Base-by-base conservation (phyloP, 2,888 invertebrate species). In the Tinea semifulvella region DNA sequence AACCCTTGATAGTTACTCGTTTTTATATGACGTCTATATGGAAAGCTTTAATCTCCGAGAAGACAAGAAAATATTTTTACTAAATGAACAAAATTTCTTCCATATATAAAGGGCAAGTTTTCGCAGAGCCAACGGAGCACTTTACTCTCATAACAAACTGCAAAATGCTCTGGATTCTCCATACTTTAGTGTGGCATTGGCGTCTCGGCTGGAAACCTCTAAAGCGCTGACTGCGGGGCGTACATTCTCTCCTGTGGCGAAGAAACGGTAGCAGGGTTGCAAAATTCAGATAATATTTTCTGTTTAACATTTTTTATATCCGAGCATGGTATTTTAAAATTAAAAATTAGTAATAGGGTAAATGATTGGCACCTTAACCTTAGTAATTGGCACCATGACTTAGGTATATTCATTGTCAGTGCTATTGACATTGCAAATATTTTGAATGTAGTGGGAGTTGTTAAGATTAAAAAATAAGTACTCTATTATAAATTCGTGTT, bases 201-300 rank as follows among this genome's bases (percentile, higher is more conserved):
- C 61, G 53, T 56, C 57, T 64, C 58, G 61, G 63, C 57, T 66
- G 63, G 69, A 70, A 74, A 66, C 70, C 73, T 71, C 60, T 66
- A 72, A 74, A 75, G 69, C 74, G 76, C 76, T 74, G 74, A 74
- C 74, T 66, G 60, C 58, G 63, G 61, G 61, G 65, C 67, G 68
- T 59, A 68, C 72, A 68, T 74, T 71, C 39, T 64, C 65, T 67
- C 65, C 60, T 65, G 64, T 60, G 63, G 64, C 61, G 62, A 58
- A 66, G 65, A 65, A 65, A 65, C 64, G 58, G 60, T 59, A 60
- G 62, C 67, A 68, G 69, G 68, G 72, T 65, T 74, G 76, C 70
- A 71, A 68, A 66, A 67, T 31, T 31, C 14, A 3, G 31, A 31
- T 4, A 31, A 31, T 31, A 31, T 31, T 31, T 31, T 14, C 31